A percentile compares a stretch with the other conserved stretches of the same genome.
phyloP scores from a whole-genome alignment of 2,113 vertebrate genomes.

The Hassar affinis region DNA sequence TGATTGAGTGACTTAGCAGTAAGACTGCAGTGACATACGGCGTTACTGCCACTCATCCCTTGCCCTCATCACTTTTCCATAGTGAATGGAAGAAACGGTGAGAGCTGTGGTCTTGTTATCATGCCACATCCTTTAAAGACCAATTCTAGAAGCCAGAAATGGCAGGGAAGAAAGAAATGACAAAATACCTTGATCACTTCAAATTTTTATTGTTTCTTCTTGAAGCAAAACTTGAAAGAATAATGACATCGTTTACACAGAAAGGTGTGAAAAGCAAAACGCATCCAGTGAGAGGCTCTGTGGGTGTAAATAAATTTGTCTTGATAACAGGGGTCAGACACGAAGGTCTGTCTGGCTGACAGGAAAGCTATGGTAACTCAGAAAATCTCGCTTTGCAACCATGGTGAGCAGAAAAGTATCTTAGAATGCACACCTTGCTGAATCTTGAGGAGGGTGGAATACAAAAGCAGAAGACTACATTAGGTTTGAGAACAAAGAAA shows the following conservation, averaged over 20 bases:
- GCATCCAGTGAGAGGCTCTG: background rate
- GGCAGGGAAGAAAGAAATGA: background rate
- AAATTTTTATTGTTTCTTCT: background rate
- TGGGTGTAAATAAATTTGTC: background rate
- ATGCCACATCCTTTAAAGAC: background rate
- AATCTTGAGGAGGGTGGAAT: background rate
- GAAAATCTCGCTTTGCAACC: background rate
- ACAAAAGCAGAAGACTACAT: background rate
- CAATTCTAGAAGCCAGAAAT: background rate
- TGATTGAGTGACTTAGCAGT: conserved; percentile 29
- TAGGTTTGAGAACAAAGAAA: background rate
- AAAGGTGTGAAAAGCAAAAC: background rate
- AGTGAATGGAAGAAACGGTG: background rate
- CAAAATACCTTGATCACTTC: background rate
- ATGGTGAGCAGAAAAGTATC: background rate
- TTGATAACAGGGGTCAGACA: background rate
- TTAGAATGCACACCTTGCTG: background rate
- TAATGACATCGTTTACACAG: background rate
- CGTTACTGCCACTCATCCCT: conserved; percentile 38
- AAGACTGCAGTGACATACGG: conserved; percentile 21
- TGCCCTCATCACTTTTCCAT: background rate
- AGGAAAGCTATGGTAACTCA: background rate
- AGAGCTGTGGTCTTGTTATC: background rate
- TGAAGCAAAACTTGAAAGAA: background rate
- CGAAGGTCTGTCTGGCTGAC: background rate